Percentiles rank a stretch among this genome's conserved stretches.
These are phyloP conservation scores for Astreopora myriophthalma DNA, from an alignment of 64 coral and sea anemone species.

Conservation along the genomic window DNA sequence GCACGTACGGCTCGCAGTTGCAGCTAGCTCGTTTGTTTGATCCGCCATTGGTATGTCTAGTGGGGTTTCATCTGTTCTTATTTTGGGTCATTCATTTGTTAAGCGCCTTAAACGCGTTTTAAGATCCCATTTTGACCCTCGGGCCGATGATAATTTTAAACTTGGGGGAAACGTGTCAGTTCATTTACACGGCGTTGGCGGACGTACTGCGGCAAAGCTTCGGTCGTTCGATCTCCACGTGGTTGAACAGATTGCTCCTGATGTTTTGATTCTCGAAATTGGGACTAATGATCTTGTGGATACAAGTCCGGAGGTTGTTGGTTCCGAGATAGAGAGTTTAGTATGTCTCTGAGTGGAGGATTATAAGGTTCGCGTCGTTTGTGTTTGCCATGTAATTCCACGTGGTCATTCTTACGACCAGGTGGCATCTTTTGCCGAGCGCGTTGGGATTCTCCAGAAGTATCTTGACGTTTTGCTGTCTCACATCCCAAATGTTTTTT, in stretches of 20 bases:
- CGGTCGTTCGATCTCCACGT: neutral
- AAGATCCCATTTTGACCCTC: neutral
- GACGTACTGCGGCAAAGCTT: neutral
- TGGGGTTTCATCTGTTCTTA: no score
- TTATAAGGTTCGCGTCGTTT: no score
- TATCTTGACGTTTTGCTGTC: constrained; percentile 7
- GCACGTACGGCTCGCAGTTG: no score
- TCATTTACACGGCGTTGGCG: neutral
- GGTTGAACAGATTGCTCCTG: neutral
- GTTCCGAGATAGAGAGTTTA: neutral
- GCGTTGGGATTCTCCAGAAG: neutral
- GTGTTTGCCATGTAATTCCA: no score
- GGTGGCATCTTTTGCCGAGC: neutral
- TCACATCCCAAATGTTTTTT: neutral
- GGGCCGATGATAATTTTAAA: neutral
- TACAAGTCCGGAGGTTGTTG: neutral
- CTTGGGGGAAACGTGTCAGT: neutral
- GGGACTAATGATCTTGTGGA: neutral
- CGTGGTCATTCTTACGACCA: no score
- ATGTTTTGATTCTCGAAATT: neutral
- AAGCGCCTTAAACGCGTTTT: neutral
- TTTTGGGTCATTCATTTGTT: neutral
- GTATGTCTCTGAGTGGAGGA: neutral
- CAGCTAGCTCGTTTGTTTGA: no score
- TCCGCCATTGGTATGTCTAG: no score